Percentiles rank a stretch among this genome's conserved stretches.
These are phyloP conservation scores for Tenthredo distinguenda DNA, from an alignment of 2,888 invertebrate genomes.

Conservation along the genomic window DNA sequence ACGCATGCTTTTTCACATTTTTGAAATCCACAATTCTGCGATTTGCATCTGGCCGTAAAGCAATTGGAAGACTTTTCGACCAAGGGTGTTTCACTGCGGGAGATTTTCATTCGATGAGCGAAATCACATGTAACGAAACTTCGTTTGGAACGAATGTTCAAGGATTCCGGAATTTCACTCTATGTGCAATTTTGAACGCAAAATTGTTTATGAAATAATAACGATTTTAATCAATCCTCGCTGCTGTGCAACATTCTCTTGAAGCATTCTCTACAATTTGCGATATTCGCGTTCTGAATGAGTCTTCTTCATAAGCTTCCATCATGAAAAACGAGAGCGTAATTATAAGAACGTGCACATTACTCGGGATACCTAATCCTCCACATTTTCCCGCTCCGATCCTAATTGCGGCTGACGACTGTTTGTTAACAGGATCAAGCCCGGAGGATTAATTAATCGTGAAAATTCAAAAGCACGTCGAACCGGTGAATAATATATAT, in stretches of 20 bases:
- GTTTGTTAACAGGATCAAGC: background rate
- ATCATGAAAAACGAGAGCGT: background rate
- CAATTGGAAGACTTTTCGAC: background rate
- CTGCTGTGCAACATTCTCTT: background rate
- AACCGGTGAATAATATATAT: background rate
- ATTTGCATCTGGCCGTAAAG: background rate
- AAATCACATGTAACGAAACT: background rate
- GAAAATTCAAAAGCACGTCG: slow-evolving; percentile 21
- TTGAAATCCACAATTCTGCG: background rate
- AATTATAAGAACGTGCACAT: background rate
- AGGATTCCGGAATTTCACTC: background rate
- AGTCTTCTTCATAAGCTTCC: background rate
- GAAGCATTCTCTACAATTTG: background rate
- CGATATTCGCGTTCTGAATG: background rate
- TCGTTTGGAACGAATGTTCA: background rate
- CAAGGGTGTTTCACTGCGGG: background rate
- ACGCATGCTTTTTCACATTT: background rate
- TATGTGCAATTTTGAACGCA: background rate
- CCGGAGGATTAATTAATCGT: slow-evolving; percentile 16
- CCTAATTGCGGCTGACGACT: slow-evolving; percentile 26
- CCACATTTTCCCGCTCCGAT: background rate
- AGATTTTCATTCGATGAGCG: background rate
- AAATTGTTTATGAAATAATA: background rate
- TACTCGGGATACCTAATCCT: background rate
- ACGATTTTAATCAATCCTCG: background rate